Base-by-base conservation (phyloP, 2,113 vertebrate species). In the Odocoileus hemionus region DNA sequence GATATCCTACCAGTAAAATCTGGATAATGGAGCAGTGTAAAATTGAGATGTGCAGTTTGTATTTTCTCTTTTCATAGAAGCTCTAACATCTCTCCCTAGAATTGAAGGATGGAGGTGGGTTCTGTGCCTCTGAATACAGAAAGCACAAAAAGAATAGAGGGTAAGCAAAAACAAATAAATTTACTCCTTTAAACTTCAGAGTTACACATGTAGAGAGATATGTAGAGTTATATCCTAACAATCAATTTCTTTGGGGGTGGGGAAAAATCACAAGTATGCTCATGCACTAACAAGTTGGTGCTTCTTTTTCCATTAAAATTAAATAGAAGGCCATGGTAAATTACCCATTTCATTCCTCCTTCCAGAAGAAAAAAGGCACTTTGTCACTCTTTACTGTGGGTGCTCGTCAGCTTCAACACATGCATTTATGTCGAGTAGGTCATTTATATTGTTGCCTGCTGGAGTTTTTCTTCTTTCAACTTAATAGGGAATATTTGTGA, bases 401-500 rank as follows among this genome's bases (percentile, higher is more conserved):
- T 95, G 97, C 93, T 96, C 98, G 98, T 99, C 97, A 98, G 93
- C 94, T 89, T 98, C 96, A 94, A 98, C 97, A 98, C 98, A 98
- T 94, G 96, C 92, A 98, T 98, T 98, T 99, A 98, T 98, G 98
- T 98, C 96, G 94, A 97, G 67, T 82, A 91, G 98, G 91, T 91
- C 95, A 97, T 98, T 98, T 95, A 96, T 86, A 91, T 74, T 96
- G 67, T 93, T 98, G 98, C 97, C 96, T 98, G 96, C 96, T 98
- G 96, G 97, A 98, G 93, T 80, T 98, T 97, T 94, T 61, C 89
- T 97, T 45, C 96, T 98, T 98, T 98, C 97, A 98, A 98, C 98
- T 98, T 98, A 96, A 97, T 95, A 98, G 98, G 98, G 96, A 97
- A 98, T 98, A 98, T 97, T 98, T 99, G 93, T 97, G 97, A 98